Percentiles rank a stretch among this genome's conserved stretches.
Evolutionary conservation across 35 echinoderm and acorn worm species (phyloP).

Genomic region (Lytechinus variegatus): DNA sequence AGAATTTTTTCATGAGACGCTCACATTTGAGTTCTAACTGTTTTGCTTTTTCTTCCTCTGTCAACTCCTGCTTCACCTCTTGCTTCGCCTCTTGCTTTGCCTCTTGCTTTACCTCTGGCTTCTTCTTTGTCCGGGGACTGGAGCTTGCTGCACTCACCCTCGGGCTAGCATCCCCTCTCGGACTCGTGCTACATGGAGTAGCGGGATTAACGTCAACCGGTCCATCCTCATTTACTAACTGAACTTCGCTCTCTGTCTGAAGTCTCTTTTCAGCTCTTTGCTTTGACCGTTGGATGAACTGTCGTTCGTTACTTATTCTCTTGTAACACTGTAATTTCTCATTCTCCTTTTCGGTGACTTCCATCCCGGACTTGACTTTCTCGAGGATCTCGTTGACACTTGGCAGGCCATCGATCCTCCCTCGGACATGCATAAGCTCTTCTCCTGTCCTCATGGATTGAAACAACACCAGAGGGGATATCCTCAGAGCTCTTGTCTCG

Average conservation of each 20-base stretch:
- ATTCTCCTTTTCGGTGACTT: not conserved
- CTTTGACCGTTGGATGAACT: not conserved
- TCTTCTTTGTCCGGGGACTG: not conserved
- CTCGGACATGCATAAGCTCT: constrained; percentile 15
- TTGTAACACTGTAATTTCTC: not conserved
- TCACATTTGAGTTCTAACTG: constrained; percentile 15
- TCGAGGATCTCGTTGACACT: not conserved
- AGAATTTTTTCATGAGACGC: constrained; percentile 34
- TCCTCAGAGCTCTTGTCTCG: not conserved
- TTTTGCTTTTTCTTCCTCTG: not conserved
- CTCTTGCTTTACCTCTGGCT: not conserved
- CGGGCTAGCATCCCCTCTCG: not conserved
- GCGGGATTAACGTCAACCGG: not conserved
- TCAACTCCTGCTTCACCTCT: not conserved
- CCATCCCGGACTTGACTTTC: not conserved
- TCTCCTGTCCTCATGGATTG: not conserved
- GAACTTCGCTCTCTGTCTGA: no score
- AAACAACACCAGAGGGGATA: constrained; percentile 2
- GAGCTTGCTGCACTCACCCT: not conserved
- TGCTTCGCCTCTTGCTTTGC: not conserved
- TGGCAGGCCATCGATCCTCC: not conserved
- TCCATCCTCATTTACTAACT: not conserved
- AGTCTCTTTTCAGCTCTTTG: constrained; percentile 9
- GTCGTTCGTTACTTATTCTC: not conserved
- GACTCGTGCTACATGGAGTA: not conserved